These are phyloP conservation scores for Anabas testudineus DNA, from an alignment of 2,797 vertebrate species.

Conservation along the genomic window DNA sequence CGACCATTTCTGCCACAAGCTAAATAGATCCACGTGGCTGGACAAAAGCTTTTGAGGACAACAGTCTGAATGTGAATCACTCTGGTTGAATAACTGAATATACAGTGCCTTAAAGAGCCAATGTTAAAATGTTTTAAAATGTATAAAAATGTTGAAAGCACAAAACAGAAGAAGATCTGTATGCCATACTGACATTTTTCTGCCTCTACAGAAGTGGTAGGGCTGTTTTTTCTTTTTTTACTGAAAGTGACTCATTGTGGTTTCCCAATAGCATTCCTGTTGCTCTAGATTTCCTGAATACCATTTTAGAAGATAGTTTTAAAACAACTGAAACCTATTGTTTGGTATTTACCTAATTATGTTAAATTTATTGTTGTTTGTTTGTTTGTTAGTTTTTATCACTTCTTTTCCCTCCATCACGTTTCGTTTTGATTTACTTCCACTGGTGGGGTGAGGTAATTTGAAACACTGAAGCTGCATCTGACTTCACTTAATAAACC, in stretches of 20 bases:
- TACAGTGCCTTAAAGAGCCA: background rate
- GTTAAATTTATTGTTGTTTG: constrained; percentile 29
- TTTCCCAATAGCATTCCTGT: constrained; percentile 65
- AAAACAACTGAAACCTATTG: constrained; percentile 48
- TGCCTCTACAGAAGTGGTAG: constrained; percentile 31
- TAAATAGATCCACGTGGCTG: constrained; percentile 28
- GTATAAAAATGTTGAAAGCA: background rate
- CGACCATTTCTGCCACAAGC: constrained; percentile 27
- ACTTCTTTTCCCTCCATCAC: too few relatives aligned
- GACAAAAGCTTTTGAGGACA: constrained; percentile 8
- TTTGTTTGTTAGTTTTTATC: constrained; percentile 42
- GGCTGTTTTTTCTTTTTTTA: constrained; percentile 26
- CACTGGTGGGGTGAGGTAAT: constrained; percentile 11
- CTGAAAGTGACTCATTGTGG: constrained; percentile 74
- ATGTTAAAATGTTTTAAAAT: constrained; percentile 13
- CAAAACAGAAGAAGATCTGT: constrained; percentile 13
- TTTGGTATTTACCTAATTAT: constrained; percentile 24
- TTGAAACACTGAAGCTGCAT: constrained; percentile 41
- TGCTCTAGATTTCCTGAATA: constrained; percentile 52
- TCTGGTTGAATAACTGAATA: background rate
- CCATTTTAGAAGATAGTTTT: constrained; percentile 26
- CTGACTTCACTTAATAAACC: constrained; percentile 60
- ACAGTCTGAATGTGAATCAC: background rate
- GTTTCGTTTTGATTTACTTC: constrained; percentile 4
- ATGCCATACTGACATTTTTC: constrained; percentile 16